Evolutionary conservation across 1,140 invertebrate species (phyloP).

Genomic region (Euura lappo): DNA sequence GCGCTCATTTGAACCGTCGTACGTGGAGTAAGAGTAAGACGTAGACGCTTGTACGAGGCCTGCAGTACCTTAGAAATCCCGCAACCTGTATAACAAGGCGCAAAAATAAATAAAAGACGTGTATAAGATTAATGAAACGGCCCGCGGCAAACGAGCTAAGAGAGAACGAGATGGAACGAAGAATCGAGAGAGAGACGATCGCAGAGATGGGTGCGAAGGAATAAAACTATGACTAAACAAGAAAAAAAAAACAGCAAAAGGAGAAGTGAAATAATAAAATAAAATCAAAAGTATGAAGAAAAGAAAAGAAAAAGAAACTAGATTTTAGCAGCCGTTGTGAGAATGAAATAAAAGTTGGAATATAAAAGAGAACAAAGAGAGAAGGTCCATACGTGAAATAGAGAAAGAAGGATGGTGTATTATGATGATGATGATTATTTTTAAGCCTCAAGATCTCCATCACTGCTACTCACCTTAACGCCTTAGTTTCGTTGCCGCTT

Average conservation of each 20-base stretch:
- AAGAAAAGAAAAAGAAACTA: too few species aligned
- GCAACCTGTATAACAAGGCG: conserved; percentile 48
- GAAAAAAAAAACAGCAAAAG: conserved; percentile 20
- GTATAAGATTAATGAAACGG: conserved; percentile 57
- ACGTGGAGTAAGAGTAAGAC: too few species aligned
- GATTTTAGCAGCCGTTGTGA: not conserved
- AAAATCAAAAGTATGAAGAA: too few species aligned
- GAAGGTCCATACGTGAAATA: too few species aligned
- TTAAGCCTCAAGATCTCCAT: not conserved
- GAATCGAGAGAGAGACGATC: conserved; percentile 27
- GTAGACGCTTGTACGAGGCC: too few species aligned
- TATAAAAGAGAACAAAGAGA: not conserved
- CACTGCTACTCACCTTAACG: conserved; percentile 13
- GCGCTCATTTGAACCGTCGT: too few species aligned
- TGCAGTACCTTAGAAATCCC: too few species aligned
- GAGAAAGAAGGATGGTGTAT: too few species aligned
- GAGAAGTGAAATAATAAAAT: not conserved
- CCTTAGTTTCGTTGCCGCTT: conserved; percentile 18
- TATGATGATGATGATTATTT: not conserved
- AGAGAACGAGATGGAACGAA: conserved; percentile 24
- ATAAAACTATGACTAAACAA: conserved; percentile 12
- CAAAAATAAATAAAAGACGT: conserved; percentile 60
- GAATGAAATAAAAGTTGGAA: not conserved
- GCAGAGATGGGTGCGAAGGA: conserved; percentile 25
- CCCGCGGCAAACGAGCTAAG: conserved; percentile 40